Percentiles rank a stretch among this genome's conserved stretches.
Conservation (phyloP, 2,113 vertebrate genomes). For the Anguilla rostrata region DNA sequence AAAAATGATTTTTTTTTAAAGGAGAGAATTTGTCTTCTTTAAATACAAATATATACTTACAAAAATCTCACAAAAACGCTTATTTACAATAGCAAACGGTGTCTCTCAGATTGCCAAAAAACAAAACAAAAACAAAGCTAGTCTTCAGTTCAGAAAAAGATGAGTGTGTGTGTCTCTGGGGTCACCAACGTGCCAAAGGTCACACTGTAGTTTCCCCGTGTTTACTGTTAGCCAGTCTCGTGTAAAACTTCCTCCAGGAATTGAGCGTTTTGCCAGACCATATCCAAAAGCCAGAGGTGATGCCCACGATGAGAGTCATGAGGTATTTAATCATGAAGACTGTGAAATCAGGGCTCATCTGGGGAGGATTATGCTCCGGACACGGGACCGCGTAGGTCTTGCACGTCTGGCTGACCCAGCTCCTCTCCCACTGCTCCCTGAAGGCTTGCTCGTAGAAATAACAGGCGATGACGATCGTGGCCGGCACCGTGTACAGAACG, state of each 20-base stretch:
- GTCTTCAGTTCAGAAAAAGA: conserved; percentile 10
- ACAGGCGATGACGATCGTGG: conserved; percentile 95
- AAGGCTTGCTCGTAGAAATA: conserved; percentile 98
- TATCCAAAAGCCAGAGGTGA: conserved; percentile 98
- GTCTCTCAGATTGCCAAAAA: conserved; percentile 70
- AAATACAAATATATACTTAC: conserved; percentile 90
- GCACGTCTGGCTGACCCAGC: conserved; percentile 88
- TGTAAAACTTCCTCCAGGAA: conserved; percentile 97
- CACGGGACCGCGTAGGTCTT: conserved; percentile 90
- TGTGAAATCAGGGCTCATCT: conserved; percentile 91
- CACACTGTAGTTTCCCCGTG: conserved; percentile 87
- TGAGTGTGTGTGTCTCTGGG: conserved; percentile 61
- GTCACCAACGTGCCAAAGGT: conserved; percentile 58
- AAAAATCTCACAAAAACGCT: conserved; percentile 77
- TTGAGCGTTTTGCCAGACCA: conserved; percentile 97
- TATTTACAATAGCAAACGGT: conserved; percentile 70
- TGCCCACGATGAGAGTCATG: conserved; percentile 96
- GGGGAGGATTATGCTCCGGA: conserved; percentile 75
- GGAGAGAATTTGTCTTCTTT: conserved; percentile 58
- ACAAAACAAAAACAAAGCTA: not conserved
- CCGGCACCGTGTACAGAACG: conserved; percentile 92
- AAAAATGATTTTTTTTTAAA: not conserved
- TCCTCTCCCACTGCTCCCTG: conserved; percentile 93
- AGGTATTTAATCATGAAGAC: conserved; percentile 99
- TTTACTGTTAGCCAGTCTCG: conserved; percentile 89